Evolutionary conservation across 2,888 invertebrate species (phyloP), one percentile per base, ranked within the genome.

Genomic region (Emmelina monodactyla): DNA sequence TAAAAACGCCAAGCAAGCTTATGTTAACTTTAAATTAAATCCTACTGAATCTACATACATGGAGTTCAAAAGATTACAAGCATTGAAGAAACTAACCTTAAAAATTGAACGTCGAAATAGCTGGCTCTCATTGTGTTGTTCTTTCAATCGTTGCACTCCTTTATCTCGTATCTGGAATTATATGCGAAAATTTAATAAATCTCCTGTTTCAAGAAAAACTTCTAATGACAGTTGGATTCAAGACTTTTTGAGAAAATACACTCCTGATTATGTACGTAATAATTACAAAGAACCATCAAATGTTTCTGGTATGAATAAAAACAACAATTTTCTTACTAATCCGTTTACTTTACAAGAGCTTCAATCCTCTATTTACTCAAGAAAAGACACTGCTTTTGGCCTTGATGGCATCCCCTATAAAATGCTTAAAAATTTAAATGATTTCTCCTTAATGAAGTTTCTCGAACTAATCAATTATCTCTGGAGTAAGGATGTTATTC

Each of bases 111-210:
- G 34, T 15, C 14, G 11, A 31, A 16, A 12, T 28, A 25, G 25
- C 16, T 37, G 37, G 37, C 15, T 14, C 9, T 9, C 14, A 14
- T 28, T 34, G 10, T 32, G 34, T 28, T 4, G 11, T 16, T 30
- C 31, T 14, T 31, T 37, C 22, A 37, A 37, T 37, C 33, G 33
- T 6, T 33, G 30, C n/a, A 33, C 28, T 31, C 33, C 37, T 16
- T 12, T 34, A 14, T 34, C 33, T 10, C 10, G 9, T 10, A 30
- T 37, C 16, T 34, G 37, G 37, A 22, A 32, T 32, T 28, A 13
- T 19, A 31, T 37, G 28, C 31, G 34, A 11, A 37, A 37, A 34
- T 32, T 37, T 15, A 34, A 34, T 32, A 34, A 37, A 19, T 34
- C 37, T 14, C 32, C 22, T 16, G 13, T 14, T 32, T 9, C 9